Evolutionary conservation across 2,113 vertebrate species (phyloP).

Genomic region (Phocoena sinus): DNA sequence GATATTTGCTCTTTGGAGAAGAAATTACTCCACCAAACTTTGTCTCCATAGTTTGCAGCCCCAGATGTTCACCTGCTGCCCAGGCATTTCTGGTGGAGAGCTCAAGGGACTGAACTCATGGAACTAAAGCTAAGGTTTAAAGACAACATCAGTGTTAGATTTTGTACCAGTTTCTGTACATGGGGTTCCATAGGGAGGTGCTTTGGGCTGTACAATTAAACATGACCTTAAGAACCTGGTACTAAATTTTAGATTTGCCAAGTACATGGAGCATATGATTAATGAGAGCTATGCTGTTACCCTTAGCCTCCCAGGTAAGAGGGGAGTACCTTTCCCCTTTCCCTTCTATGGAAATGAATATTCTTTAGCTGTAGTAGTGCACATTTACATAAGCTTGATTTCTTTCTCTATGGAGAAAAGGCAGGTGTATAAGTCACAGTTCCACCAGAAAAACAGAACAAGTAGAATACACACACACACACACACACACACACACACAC

Average conservation of each 20-base stretch:
- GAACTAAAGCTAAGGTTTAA: neutral
- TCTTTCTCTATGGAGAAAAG: neutral
- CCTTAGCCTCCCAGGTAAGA: neutral
- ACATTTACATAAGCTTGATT: neutral
- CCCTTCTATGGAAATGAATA: neutral
- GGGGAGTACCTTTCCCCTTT: neutral
- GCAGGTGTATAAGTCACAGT: neutral
- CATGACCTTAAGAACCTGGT: neutral
- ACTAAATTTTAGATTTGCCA: neutral
- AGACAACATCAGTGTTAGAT: neutral
- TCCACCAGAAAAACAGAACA: neutral
- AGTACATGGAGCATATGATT: neutral
- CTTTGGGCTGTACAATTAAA: neutral
- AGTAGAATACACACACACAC: neutral
- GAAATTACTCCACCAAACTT: neutral
- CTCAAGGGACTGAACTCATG: neutral
- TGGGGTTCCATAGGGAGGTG: neutral
- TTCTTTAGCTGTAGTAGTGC: neutral
- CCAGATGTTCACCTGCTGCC: neutral
- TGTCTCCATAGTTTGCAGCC: neutral
- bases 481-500: neutral
- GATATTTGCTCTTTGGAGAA: neutral
- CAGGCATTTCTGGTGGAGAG: neutral
- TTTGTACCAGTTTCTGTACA: neutral
- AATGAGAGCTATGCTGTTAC: neutral